Conservation (phyloP, 2,113 vertebrate species). For the Ciconia maguari region DNA sequence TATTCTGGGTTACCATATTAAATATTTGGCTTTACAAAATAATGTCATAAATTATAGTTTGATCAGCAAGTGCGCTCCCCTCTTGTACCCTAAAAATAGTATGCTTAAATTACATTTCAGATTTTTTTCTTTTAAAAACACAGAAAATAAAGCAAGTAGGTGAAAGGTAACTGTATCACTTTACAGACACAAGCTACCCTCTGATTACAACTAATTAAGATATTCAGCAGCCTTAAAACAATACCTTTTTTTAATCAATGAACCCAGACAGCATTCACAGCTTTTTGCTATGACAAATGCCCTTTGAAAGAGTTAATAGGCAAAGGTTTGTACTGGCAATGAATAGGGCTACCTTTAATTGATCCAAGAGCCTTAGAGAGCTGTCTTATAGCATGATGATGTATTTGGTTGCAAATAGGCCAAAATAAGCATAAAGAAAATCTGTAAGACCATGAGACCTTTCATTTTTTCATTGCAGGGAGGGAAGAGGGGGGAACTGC, state of each 20-base stretch:
- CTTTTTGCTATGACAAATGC: conserved; percentile 39
- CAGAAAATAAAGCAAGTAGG: conserved; percentile 26
- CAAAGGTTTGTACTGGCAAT: conserved; percentile 61
- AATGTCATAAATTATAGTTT: neutral
- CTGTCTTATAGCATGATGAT: conserved; percentile 14
- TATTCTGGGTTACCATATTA: neutral
- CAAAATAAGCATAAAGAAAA: conserved; percentile 64
- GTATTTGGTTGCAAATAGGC: conserved; percentile 63
- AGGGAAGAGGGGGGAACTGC: neutral
- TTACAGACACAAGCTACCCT: conserved; percentile 20
- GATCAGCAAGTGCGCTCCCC: neutral
- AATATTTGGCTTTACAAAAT: neutral
- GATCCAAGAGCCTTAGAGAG: conserved; percentile 58
- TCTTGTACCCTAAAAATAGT: neutral
- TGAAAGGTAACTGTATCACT: conserved; percentile 16
- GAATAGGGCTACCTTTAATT: conserved; percentile 67
- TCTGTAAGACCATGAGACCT: conserved; percentile 58
- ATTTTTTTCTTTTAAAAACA: neutral
- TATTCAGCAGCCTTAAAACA: conserved; percentile 55
- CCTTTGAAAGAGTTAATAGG: conserved; percentile 69
- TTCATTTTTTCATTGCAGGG: conserved; percentile 53
- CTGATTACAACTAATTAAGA: conserved; percentile 41
- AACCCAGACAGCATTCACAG: conserved; percentile 49
- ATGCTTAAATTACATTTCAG: neutral
- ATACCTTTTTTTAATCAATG: conserved; percentile 53